Conservation (phyloP, 2,888 invertebrate species). For the Fabriciana adippe region DNA sequence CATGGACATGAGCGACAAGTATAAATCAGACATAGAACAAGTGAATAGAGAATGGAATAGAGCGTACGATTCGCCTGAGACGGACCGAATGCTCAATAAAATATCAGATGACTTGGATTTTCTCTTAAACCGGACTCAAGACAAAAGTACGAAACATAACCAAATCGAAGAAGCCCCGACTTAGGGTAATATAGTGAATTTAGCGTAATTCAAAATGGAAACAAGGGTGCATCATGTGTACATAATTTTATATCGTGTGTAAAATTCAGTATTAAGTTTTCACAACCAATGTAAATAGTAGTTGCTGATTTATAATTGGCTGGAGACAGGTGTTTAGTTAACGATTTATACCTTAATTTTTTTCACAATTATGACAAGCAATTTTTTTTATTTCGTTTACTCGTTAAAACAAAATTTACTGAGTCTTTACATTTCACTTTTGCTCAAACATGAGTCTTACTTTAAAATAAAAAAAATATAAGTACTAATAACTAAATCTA, state of each 20-base stretch:
- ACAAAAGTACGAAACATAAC: slow-evolving; percentile 53
- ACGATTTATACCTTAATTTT: not conserved
- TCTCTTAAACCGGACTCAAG: slow-evolving; percentile 85
- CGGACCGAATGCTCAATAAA: slow-evolving; percentile 88
- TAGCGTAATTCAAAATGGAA: slow-evolving; percentile 50
- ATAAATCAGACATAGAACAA: slow-evolving; percentile 64
- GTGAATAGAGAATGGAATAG: slow-evolving; percentile 68
- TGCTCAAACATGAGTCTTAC: too few species aligned
- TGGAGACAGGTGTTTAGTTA: not conserved
- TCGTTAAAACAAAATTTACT: too few species aligned
- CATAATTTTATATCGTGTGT: slow-evolving; percentile 32
- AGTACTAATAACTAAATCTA: too few species aligned
- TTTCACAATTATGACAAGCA: not conserved
- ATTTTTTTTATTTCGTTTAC: too few species aligned
- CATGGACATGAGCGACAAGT: slow-evolving; percentile 56
- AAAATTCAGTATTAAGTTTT: slow-evolving; percentile 8
- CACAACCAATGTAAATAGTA: slow-evolving; percentile 7
- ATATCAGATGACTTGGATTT: slow-evolving; percentile 92
- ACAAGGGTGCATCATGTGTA: slow-evolving; percentile 63
- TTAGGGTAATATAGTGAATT: slow-evolving; percentile 50
- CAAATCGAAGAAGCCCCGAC: slow-evolving; percentile 71
- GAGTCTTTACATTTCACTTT: too few species aligned
- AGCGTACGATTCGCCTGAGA: slow-evolving; percentile 65
- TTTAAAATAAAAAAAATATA: too few species aligned
- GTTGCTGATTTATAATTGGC: slow-evolving; percentile 1